A percentile compares a stretch with the other conserved stretches of the same genome.
Evolutionary conservation across 2,888 invertebrate genomes (phyloP).

Genomic region (Fissipunctia ypsillon): DNA sequence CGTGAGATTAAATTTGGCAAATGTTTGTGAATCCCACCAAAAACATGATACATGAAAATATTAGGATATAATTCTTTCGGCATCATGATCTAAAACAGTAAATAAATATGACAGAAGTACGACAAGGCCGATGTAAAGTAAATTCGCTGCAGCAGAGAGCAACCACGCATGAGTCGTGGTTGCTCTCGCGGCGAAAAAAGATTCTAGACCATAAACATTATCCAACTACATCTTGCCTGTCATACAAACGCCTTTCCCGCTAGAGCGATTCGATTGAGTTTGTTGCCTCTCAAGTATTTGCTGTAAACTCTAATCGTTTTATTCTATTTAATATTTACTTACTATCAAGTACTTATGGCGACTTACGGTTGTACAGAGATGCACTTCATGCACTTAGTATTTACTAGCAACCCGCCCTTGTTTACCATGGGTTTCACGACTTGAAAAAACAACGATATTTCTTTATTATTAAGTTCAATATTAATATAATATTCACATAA

Average conservation of each 20-base stretch:
- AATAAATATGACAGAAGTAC: neutral
- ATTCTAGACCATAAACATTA: too few relatives aligned
- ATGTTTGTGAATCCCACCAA: neutral
- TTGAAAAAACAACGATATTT: neutral
- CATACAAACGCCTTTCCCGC: constrained; percentile 10
- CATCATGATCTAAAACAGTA: neutral
- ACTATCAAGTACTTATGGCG: constrained; percentile 44
- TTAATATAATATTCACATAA: too few relatives aligned
- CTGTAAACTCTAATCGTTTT: constrained; percentile 64
- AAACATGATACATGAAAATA: neutral
- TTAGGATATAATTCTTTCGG: neutral
- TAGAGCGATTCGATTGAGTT: constrained; percentile 27
- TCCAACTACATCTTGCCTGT: neutral
- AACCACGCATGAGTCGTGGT: neutral
- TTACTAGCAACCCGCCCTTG: neutral
- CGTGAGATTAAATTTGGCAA: neutral
- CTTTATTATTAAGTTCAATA: neutral
- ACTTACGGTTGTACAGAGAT: constrained; percentile 42
- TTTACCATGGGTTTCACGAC: neutral
- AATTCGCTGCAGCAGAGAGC: neutral
- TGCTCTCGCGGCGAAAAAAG: too few relatives aligned
- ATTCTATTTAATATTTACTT: constrained; percentile 60
- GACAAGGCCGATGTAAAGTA: neutral
- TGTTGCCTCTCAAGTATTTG: constrained; percentile 43
- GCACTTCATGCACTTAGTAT: constrained; percentile 16